Evolutionary conservation across 2,113 vertebrate species (phyloP).

Genomic region (Phocoena phocoena): DNA sequence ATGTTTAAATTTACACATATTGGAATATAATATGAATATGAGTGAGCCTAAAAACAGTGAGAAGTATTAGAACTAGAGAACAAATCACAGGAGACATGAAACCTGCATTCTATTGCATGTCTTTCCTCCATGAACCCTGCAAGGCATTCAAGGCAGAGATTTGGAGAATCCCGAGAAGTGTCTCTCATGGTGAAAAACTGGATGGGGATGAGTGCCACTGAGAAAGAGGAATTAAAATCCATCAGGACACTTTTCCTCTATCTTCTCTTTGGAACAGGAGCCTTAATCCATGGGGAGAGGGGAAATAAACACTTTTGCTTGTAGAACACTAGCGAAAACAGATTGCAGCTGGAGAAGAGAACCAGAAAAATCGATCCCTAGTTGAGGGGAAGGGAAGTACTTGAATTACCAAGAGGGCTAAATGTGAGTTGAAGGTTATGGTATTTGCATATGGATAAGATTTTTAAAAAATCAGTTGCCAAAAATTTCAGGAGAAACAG

Average conservation of each 20-base stretch:
- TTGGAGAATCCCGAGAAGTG: background rate
- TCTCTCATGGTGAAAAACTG: background rate
- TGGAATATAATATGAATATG: background rate
- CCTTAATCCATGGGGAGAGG: background rate
- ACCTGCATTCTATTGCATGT: background rate
- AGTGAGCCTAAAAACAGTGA: background rate
- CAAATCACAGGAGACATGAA: background rate
- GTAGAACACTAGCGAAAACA: background rate
- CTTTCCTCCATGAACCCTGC: background rate
- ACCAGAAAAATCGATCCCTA: background rate
- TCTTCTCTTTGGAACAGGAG: background rate
- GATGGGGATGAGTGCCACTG: background rate
- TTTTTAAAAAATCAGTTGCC: background rate
- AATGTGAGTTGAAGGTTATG: background rate
- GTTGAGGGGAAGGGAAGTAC: background rate
- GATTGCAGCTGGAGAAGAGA: background rate
- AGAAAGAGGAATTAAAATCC: background rate
- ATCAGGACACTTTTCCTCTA: background rate
- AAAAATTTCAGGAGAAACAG: background rate
- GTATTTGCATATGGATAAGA: background rate
- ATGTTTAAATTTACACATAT: background rate
- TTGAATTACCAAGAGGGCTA: background rate
- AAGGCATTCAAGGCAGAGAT: background rate
- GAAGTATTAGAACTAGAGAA: background rate
- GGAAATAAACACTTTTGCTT: background rate